Conservation (phyloP, 2,113 vertebrate genomes). For the Pongo abelii region DNA sequence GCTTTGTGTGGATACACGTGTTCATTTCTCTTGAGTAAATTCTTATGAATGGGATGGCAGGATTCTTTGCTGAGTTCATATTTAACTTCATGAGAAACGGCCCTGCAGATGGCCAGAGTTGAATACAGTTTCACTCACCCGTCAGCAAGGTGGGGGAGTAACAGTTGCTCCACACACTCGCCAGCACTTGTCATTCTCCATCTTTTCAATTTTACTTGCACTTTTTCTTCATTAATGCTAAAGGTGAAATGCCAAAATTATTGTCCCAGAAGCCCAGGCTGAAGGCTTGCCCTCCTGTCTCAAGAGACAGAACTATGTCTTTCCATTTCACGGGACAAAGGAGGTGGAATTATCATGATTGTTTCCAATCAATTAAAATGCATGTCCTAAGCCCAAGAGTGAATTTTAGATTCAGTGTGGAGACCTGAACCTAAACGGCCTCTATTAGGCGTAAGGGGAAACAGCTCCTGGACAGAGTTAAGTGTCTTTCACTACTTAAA, state of each 20-base stretch:
- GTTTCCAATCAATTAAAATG: not conserved
- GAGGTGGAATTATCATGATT: not conserved
- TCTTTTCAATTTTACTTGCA: rapidly evolving
- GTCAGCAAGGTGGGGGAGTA: rapidly evolving
- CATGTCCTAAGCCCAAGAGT: not conserved
- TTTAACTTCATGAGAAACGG: rapidly evolving
- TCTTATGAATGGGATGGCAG: too few species aligned
- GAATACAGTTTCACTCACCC: rapidly evolving
- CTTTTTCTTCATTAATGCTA: not conserved
- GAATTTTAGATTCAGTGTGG: not conserved
- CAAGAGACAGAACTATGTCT: not conserved
- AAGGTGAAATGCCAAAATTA: not conserved
- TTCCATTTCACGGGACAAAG: not conserved
- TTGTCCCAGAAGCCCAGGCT: too few species aligned
- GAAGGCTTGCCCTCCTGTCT: too few species aligned
- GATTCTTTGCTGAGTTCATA: not conserved
- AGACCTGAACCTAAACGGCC: not conserved
- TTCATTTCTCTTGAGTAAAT: not conserved
- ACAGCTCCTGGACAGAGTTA: not conserved
- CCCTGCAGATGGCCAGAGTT: too few species aligned
- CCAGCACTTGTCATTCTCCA: too few species aligned
- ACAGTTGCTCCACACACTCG: rapidly evolving
- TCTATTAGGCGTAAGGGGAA: not conserved
- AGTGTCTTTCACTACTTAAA: not conserved
- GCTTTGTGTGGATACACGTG: rapidly evolving